Base-by-base conservation (phyloP, 30 jellyfish, hydroid and myxozoan genomes). In the Mastigias papua region DNA sequence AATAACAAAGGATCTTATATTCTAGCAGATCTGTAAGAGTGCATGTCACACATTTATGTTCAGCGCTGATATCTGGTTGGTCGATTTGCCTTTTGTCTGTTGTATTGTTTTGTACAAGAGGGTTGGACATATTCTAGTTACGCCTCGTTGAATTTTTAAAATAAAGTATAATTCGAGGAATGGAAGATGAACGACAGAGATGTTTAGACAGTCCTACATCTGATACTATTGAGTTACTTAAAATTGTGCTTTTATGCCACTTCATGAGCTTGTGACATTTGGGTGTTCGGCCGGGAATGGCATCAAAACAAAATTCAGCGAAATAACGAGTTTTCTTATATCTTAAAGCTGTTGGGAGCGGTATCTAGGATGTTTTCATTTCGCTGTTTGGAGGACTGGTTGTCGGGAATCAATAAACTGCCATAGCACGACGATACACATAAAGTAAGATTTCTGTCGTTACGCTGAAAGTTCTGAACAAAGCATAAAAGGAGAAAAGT, bases 211-310 rank as follows among this genome's bases (percentile, higher is more conserved):
- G n/a, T n/a, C n/a, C n/a, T n/a, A n/a, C n/a, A n/a, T n/a, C n/a
- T n/a, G n/a, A n/a, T n/a, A 15, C 13, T 4, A 42, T 42, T 42
- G 7, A 15, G 54, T 42, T 42, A 4, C 54, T 42, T 42, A 15
- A 42, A 4, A 4, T 15, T 4, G 13, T 42, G 7, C 13, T 19
- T 57, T 57, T n/a, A n/a, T 6, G 69, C 69, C 69, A 3, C 17
- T 57, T 57, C 8, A 5, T 3, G 8, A 5, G 17, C 69, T 57
- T 23, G 69, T 57, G 69, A 57, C 69, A 66, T 66, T n/a, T 71
- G 82, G 82, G 82, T 66, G 82, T 66, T 71, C 82, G n/a, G 64
- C 64, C 82, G 82, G 82, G 82, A 71, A 71, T 4, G 82, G 82
- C 82, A 71, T 15, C 65, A 71, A 71, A 71, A 23, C 82, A 66